Evolutionary conservation across 2,797 vertebrate genomes (phyloP), one percentile per base, ranked within the genome.

Genomic region (Notolepis coatsorum): DNA sequence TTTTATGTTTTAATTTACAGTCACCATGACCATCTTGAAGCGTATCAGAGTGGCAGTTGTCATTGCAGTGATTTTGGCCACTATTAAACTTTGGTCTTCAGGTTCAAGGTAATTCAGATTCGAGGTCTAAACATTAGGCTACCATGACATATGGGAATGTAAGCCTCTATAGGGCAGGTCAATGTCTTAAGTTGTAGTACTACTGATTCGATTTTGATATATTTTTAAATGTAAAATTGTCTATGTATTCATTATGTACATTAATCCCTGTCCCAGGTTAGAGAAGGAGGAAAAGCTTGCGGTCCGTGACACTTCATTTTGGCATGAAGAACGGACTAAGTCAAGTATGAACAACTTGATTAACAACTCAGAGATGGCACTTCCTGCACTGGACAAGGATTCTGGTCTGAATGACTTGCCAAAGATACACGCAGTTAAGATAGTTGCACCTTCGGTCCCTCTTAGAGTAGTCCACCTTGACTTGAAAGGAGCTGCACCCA

Each of bases 401-500:
- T 5, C 25, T 17, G 23, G 38, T 23, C 1, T 5, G 7, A 30
- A 50, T 28, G 27, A 13, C 13, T n/a, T 5, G 7, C 15, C 48
- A 23, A 24, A 4, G 0, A 3, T 4, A 2, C 4, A 25, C 10
- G 28, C 28, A 55, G 21, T 13, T 4, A 33, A 61, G 20, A 3
- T n/a, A 3, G 5, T 25, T 3, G 25, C 2, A 8, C 3, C 1
- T 7, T 1, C 50, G 43, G 57, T 62, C 0, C 49, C 84, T 46
- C 80, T 90, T 70, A 84, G 80, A 41, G 48, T 94, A 4, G 90
- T 94, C 13, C 93, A 94, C 69, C 78, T 94, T 49, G 93, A 94
- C 60, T 90, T 94, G 53, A 94, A 94, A 67, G 93, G 93, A 23
- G 93, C 92, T 3, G 81, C 92, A 0, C 93, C 92, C 10, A 92